Evolutionary conservation across 2,113 vertebrate genomes (phyloP).

Genomic region (Lynx canadensis): DNA sequence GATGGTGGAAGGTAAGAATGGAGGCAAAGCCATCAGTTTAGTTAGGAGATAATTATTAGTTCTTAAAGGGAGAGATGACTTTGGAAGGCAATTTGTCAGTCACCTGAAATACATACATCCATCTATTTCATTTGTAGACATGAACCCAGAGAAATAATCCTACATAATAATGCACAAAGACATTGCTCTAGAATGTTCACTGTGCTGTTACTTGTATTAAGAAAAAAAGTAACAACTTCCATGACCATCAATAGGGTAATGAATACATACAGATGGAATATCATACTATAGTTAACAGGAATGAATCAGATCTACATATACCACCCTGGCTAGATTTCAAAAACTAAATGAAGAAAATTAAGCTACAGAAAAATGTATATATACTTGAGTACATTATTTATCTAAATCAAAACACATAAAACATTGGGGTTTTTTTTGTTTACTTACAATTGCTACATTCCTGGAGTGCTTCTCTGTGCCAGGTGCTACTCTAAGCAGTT

Average conservation of each 20-base stretch:
- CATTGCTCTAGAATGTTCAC: constrained; percentile 15
- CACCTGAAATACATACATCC: constrained; percentile 12
- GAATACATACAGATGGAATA: constrained; percentile 10
- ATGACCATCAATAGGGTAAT: neutral
- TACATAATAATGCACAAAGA: neutral
- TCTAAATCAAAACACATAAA: constrained; percentile 27
- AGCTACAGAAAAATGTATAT: neutral
- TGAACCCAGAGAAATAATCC: constrained; percentile 22
- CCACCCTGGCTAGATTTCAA: neutral
- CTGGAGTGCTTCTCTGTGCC: neutral
- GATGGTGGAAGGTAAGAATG: neutral
- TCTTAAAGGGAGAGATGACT: constrained; percentile 20
- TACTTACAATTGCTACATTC: constrained; percentile 12
- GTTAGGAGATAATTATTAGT: constrained; percentile 16
- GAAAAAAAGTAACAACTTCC: neutral
- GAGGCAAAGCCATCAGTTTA: neutral
- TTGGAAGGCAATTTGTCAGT: neutral
- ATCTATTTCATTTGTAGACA: constrained; percentile 37
- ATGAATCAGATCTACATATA: neutral
- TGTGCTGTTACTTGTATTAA: neutral
- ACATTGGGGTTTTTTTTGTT: neutral
- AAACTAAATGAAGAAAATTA: constrained; percentile 47
- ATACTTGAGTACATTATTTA: neutral
- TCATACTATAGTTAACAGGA: constrained; percentile 1
- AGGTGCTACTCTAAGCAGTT: neutral